These are phyloP conservation scores for Spheniscus humboldti DNA, from an alignment of 2,797 vertebrate genomes.

Conservation along the genomic window DNA sequence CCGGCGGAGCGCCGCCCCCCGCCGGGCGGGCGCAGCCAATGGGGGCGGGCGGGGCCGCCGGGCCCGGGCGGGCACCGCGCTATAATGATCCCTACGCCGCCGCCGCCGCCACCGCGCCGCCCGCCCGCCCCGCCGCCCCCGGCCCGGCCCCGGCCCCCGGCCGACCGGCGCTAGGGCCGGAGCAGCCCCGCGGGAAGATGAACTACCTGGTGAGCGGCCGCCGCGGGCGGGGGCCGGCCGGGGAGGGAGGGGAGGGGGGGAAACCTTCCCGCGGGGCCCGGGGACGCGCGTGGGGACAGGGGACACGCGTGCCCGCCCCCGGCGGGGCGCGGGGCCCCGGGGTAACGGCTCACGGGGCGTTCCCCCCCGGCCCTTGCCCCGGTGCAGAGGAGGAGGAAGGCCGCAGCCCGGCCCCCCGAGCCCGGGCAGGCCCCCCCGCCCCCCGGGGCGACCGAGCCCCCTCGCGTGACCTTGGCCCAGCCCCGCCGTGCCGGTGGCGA, in stretches of 20 bases:
- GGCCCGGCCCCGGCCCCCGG: not conserved
- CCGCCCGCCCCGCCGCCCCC: not conserved
- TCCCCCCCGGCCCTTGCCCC: not conserved
- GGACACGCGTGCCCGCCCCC: too few relatives aligned
- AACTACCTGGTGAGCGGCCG: not conserved
- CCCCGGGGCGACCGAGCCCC: not conserved
- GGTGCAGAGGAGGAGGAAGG: not conserved
- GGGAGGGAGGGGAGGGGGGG: too few relatives aligned
- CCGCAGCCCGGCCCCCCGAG: not conserved
- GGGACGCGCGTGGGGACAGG: not conserved
- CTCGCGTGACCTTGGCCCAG: not conserved
- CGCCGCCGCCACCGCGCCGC: not conserved
- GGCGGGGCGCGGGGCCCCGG: not conserved
- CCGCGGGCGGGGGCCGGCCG: not conserved
- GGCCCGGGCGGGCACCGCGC: not conserved
- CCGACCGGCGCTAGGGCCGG: not conserved
- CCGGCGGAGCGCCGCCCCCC: too few relatives aligned
- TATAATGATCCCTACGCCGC: not conserved
- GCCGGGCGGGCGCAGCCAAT: not conserved
- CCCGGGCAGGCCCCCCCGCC: too few relatives aligned
- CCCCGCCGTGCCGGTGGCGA: not conserved
- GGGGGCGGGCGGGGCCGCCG: not conserved
- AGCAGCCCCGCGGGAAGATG: not conserved
- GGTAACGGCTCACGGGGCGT: not conserved
- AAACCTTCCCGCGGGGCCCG: not conserved